Percentiles rank a stretch among this genome's conserved stretches.
Conservation (phyloP, 2,113 vertebrate species). For the Malurus elegans region DNA sequence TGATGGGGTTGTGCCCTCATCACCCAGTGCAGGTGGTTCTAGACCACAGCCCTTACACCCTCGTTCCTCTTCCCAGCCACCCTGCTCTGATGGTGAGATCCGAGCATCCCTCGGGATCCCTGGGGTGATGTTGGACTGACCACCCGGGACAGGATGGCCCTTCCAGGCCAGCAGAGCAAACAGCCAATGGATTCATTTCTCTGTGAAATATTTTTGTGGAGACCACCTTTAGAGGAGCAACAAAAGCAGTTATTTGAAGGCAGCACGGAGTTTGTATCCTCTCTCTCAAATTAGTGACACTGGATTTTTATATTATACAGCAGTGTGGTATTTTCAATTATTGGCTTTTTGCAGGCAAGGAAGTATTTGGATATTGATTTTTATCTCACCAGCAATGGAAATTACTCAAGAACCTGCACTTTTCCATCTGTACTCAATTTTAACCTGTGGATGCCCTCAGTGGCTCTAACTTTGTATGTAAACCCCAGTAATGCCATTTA, state of each 20-base stretch:
- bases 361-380: neutral
- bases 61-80: fast-evolving
- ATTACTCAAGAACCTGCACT: neutral
- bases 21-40: fast-evolving
- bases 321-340: neutral
- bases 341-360: neutral
- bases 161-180: neutral
- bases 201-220: neutral
- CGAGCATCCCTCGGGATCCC: fast-evolving
- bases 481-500: neutral
- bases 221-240: neutral
- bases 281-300: neutral
- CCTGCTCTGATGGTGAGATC: fast-evolving
- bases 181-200: fast-evolving
- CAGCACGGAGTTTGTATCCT: neutral
- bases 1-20: fast-evolving
- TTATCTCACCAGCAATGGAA: neutral
- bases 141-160: too few species aligned
- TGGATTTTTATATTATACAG: neutral
- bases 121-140: fast-evolving
- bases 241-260: neutral
- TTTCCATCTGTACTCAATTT: neutral
- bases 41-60: fast-evolving
- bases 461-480: neutral
- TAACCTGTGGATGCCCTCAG: neutral